Evolutionary conservation across 1,140 invertebrate genomes (phyloP).

Genomic region (Heliothis virescens): DNA sequence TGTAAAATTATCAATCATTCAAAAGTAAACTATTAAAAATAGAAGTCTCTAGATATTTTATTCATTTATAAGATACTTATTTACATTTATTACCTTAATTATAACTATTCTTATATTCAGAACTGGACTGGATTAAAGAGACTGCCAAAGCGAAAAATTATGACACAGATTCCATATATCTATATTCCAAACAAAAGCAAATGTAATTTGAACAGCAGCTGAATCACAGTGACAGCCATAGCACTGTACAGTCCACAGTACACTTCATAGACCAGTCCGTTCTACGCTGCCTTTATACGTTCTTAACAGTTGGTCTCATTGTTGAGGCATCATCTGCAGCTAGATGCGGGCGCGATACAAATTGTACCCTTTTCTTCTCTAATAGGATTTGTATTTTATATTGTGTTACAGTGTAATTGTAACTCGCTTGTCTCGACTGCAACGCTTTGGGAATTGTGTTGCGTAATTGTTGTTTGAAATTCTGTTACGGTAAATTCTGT

Average conservation of each 20-base stretch:
- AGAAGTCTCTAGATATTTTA: too few relatives aligned
- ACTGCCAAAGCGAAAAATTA: too few relatives aligned
- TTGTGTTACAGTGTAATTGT: conserved; percentile 46
- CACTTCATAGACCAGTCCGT: conserved; percentile 36
- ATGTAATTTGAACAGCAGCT: background rate
- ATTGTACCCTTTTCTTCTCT: conserved; percentile 51
- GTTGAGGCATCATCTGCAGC: conserved; percentile 68
- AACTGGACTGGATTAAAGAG: too few relatives aligned
- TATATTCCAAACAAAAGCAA: too few relatives aligned
- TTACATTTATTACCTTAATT: too few relatives aligned
- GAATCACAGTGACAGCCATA: conserved; percentile 7
- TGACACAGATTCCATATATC: too few relatives aligned
- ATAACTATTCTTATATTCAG: too few relatives aligned
- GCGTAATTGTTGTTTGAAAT: background rate
- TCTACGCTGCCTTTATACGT: conserved; percentile 61
- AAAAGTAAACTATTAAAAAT: too few relatives aligned
- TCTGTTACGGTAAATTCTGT: conserved; percentile 17
- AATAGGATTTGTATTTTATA: conserved; percentile 55
- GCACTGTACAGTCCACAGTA: background rate
- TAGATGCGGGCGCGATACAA: conserved; percentile 52
- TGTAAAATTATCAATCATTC: too few relatives aligned
- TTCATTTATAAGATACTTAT: too few relatives aligned
- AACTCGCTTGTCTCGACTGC: conserved; percentile 24
- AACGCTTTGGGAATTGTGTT: conserved; percentile 12
- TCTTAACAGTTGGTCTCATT: conserved; percentile 61